Conservation (phyloP, 2,113 vertebrate species). For the Addax nasomaculatus region DNA sequence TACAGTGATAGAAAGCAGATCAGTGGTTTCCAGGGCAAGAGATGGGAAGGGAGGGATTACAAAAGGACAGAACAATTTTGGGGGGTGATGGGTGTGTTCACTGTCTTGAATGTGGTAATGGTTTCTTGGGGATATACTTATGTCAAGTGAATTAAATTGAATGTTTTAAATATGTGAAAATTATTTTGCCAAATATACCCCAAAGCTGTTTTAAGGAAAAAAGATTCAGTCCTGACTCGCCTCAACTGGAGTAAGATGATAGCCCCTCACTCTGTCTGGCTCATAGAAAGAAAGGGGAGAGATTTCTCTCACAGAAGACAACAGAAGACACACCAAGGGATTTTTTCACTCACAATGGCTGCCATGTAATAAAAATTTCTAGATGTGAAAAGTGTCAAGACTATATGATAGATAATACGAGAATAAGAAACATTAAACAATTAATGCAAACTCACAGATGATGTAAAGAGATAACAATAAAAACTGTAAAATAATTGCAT, state of each 20-base stretch:
- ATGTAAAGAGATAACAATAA: neutral
- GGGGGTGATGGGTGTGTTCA: neutral
- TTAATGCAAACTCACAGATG: neutral
- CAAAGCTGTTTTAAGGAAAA: neutral
- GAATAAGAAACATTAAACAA: neutral
- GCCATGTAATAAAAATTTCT: neutral
- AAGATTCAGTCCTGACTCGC: neutral
- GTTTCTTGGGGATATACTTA: neutral
- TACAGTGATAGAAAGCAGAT: neutral
- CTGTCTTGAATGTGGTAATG: neutral
- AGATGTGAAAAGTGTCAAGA: neutral
- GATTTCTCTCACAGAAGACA: neutral
- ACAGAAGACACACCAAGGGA: neutral
- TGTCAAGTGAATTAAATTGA: neutral
- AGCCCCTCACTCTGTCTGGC: neutral
- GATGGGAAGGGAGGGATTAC: neutral
- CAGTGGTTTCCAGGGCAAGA: neutral
- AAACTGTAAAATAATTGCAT: neutral
- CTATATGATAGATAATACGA: neutral
- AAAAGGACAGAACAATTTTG: neutral
- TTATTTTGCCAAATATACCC: neutral
- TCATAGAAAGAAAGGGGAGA: neutral
- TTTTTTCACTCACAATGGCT: neutral
- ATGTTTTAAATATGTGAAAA: neutral
- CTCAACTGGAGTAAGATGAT: neutral